These are phyloP conservation scores for Calidris pugnax DNA, from an alignment of 2,113 vertebrate genomes.

Conservation along the genomic window DNA sequence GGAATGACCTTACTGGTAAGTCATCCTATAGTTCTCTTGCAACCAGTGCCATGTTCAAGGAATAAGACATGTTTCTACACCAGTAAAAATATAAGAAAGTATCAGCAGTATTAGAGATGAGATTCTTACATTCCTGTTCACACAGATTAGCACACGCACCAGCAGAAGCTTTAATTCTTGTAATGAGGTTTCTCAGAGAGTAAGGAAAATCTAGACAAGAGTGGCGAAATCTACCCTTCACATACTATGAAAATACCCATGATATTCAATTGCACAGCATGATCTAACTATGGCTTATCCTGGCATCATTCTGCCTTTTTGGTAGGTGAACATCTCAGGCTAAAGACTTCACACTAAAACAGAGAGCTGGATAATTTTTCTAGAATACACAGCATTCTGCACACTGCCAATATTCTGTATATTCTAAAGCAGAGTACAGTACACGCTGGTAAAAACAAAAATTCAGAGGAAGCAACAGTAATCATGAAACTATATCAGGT, in stretches of 20 bases:
- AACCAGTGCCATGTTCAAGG: neutral
- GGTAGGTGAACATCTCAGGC: neutral
- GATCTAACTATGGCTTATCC: neutral
- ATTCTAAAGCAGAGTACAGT: neutral
- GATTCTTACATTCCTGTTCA: neutral
- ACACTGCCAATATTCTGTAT: neutral
- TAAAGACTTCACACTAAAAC: neutral
- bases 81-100: neutral
- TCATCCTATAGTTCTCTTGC: neutral
- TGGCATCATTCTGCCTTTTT: neutral
- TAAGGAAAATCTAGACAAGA: neutral
- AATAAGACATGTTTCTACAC: neutral
- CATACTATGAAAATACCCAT: neutral
- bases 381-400: neutral
- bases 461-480: neutral
- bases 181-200: neutral
- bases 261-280: neutral
- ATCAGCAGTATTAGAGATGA: neutral
- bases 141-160: neutral
- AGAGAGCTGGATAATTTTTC: neutral
- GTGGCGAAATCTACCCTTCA: neutral
- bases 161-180: neutral
- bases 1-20: neutral
- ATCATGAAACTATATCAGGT: neutral
- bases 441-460: neutral